phyloP scores from a whole-genome alignment of 2,797 vertebrate genomes.

The Argya squamiceps region DNA sequence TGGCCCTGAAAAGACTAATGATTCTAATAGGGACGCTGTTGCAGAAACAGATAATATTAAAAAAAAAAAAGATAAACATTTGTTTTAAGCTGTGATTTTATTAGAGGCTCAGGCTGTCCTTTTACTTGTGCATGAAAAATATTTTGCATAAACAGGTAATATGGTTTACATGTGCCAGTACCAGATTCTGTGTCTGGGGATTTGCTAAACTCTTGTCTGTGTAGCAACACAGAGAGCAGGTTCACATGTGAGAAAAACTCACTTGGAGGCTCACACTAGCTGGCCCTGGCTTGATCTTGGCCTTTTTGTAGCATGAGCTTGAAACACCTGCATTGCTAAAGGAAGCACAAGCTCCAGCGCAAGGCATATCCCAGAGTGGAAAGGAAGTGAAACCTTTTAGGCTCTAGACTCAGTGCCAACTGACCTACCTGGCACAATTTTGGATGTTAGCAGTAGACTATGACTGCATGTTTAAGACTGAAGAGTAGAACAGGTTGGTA shows the following conservation, averaged over 20 bases:
- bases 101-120: background rate
- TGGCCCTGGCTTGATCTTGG: background rate
- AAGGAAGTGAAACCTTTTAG: background rate
- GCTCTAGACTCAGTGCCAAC: background rate
- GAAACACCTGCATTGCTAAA: background rate
- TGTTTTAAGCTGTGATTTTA: background rate
- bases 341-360: background rate
- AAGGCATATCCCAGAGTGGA: background rate
- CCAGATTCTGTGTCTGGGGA: background rate
- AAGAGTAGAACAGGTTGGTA: background rate
- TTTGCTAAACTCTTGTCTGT: background rate
- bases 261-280: background rate
- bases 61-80: background rate
- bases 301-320: background rate
- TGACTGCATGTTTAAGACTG: background rate
- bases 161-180: background rate
- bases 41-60: background rate
- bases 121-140: background rate
- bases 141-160: background rate
- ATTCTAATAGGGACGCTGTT: background rate
- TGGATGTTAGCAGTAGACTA: background rate
- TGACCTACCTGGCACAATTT: background rate
- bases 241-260: background rate
- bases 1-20: conserved; percentile 34
- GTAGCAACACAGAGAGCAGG: background rate